Evolutionary conservation across 2,888 invertebrate genomes (phyloP), one percentile per base, ranked within the genome.

Genomic region (Lutraria lutraria): DNA sequence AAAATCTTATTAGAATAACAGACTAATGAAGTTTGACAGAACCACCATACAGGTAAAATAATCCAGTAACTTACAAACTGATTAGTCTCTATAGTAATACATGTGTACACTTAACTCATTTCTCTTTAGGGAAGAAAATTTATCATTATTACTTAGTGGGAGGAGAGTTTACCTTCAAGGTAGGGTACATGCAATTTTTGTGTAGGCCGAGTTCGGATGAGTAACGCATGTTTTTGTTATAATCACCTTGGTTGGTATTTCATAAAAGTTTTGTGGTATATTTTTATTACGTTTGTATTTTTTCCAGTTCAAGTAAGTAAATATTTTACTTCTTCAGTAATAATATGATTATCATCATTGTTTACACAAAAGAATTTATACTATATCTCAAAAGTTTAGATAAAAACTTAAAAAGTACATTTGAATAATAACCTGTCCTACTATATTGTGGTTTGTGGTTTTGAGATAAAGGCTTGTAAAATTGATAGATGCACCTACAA

Each of bases 151-250:
- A n/a, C n/a, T n/a, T 34, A 76, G 31, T 76, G 34, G 76, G 76
- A 15, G 76, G 76, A 76, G 76, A 31, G 16, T 76, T 19, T 76
- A 72, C 54, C 84, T 84, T 53, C 76, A 84, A 76, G 76, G 76
- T 34, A 76, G 84, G 25, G 76, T 29, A 76, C 54, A 56, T 34
- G 31, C 68, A 3, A 15, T 76, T 72, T 84, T 53, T 84, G 84
- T 52, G 84, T 84, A 54, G 84, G 84, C 54, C 25, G 83, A 84
- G 84, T 72, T 72, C 84, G 25, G 25, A 83, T 83, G 68, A 83
- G 83, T 63, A 83, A 63, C 43, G 25, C 43, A 52, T n/a, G 63
- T n/a, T 68, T 25, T 21, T 68, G 25, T 68, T 68, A 25, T n/a
- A 68, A 25, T 68, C 63, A 68, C n/a, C 25, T 25, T 25, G 25